A percentile compares a stretch with the other conserved stretches of the same genome.
Evolutionary conservation across 2,113 vertebrate species (phyloP).

Genomic region (Clarias batrachus): DNA sequence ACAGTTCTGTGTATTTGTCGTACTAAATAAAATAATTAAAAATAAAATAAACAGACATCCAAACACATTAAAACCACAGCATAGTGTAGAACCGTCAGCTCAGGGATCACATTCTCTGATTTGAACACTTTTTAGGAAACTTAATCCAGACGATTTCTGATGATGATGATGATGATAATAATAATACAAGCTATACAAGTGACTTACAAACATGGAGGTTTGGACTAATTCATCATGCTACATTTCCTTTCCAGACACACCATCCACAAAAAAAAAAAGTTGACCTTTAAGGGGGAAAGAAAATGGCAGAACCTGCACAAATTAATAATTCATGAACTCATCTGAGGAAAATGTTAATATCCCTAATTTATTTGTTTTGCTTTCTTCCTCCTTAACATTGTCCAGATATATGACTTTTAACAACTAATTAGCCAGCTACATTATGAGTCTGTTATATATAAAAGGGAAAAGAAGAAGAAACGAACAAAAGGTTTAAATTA

Average conservation of each 20-base stretch:
- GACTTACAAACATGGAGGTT: not conserved
- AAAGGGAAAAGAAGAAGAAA: not conserved
- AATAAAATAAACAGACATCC: not conserved
- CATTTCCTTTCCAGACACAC: not conserved
- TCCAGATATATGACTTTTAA: not conserved
- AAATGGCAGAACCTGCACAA: not conserved
- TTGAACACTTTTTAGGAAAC: not conserved
- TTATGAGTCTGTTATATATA: not conserved
- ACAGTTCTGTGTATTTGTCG: slow-evolving; percentile 65
- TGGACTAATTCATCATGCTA: not conserved
- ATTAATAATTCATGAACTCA: not conserved
- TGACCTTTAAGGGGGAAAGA: not conserved
- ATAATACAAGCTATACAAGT: not conserved
- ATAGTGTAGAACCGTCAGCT: not conserved
- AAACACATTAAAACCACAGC: slow-evolving; percentile 39
- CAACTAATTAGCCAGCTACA: not conserved
- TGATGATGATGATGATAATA: not conserved
- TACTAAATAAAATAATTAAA: slow-evolving; percentile 41
- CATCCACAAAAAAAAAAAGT: not conserved
- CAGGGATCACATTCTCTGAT: not conserved
- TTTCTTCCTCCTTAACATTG: not conserved
- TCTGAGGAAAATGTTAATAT: not conserved
- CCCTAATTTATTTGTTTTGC: not conserved
- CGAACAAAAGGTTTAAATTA: not conserved
- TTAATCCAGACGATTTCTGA: not conserved